Base-by-base conservation (phyloP, 2,797 vertebrate genomes). In the Rhinophrynus dorsalis region DNA sequence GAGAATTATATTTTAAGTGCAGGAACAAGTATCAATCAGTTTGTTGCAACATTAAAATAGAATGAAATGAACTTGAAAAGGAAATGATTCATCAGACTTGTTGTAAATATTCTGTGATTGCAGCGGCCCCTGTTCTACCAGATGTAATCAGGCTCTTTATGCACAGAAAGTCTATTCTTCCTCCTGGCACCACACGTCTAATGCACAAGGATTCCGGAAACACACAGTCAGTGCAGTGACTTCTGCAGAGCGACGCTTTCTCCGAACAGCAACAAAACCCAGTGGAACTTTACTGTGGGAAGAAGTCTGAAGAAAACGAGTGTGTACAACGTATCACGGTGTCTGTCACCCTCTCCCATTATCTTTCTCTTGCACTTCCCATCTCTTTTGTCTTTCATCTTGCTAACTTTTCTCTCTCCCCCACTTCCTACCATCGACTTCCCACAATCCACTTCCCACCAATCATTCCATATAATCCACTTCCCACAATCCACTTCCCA, bases 11-110 rank as follows among this genome's bases (percentile, higher is more conserved):
- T 40, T 58, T 76, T 74, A 78, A 83, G 82, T 83, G 83, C 78
- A 82, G 85, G 84, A 83, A 82, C 78, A 74, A 44, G 37, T 44
- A 60, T 60, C 57, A 60, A 60, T 44, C 57, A 58, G 21, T 40
- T 58, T 38, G 21, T 58, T 26, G 35, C 35, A 40, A 40, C 55
- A 60, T 60, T 30, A 44, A 20, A 60, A 58, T 42, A 58, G 35
- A 58, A 58, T 15, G 5, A 27, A 58, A 60, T 44, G 38, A 44
- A 60, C 37, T 26, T 60, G 57, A 60, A 60, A 60, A 35, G 57
- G 57, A 60, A 60, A 60, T 60, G 57, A 60, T 60, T 60, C 57
- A 60, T 60, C 38, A 27, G 38, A 7, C 57, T 40, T 15, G 55
- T 40, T 40, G 35, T 60, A 60, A 60, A 60, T 60, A 60, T 60